Evolutionary conservation across 2,888 invertebrate species (phyloP), one percentile per base, ranked within the genome.

Genomic region (Polydesmus complanatus): DNA sequence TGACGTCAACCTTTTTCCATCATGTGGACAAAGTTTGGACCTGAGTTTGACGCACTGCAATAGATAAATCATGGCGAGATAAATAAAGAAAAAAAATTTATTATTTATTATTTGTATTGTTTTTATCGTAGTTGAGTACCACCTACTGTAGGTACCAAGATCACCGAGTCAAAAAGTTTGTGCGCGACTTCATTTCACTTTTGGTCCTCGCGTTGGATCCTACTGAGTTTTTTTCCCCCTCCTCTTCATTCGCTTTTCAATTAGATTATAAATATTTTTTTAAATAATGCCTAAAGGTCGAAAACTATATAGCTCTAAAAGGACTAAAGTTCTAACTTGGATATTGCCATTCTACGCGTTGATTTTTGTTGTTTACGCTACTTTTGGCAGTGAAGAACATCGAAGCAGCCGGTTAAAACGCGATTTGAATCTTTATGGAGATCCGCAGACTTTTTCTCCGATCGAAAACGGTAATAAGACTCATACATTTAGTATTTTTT

Each of bases 291-390:
- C 5, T 37, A 37, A 37, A 14, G 5, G 23, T 48, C 22, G 11
- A 18, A 47, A 27, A 48, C 22, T 27, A 22, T 21, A 25, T 49
- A 8, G 23, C 22, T 47, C 54, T 14, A 60, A 60, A 60, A 18
- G 60, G 60, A 60, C 60, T 60, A 60, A 60, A 60, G 60, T 60
- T 54, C 25, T 60, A 55, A 60, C 54, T 23, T 54, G 60, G 60
- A 60, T 60, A 25, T 47, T 60, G 22, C 60, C 60, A 37, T 48
- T 54, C 49, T 60, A 60, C 49, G 60, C 60, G 18, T 23, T 60
- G 11, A 47, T 60, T 19, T 60, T 60, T 19, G 5, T 54, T 14
- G 22, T 60, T 48, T 60, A 48, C 27, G 60, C 60, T 21, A 49
- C 60, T 27, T 60, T 60, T 55, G 60, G 60, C 21, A 60, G 54